Conservation (phyloP, 2,888 invertebrate species). For the Anoplius nigerrimus region DNA sequence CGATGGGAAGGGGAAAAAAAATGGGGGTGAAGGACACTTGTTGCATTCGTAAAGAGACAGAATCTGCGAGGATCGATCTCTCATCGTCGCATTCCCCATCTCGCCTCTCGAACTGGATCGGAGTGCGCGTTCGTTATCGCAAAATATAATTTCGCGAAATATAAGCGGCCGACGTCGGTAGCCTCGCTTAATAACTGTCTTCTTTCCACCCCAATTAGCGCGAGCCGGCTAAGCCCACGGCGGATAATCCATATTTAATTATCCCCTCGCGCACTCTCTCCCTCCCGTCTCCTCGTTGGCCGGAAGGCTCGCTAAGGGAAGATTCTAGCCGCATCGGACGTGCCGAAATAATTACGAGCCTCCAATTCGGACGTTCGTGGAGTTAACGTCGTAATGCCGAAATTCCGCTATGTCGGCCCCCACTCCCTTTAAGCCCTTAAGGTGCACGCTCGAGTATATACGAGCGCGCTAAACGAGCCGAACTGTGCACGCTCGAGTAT, state of each 20-base stretch:
- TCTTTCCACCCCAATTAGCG: slow-evolving; percentile 55
- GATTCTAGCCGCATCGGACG: slow-evolving; percentile 14
- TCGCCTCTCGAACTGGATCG: background rate
- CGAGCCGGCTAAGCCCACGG: slow-evolving; percentile 30
- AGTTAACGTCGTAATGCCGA: too few species aligned
- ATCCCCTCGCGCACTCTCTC: slow-evolving; percentile 33
- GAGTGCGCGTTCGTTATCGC: slow-evolving; percentile 27
- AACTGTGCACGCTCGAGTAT: too few species aligned
- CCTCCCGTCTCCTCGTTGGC: background rate
- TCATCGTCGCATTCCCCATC: background rate
- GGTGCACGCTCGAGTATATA: too few species aligned
- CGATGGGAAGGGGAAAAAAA: background rate
- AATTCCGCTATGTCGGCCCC: too few species aligned
- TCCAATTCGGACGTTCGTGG: background rate
- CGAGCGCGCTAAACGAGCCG: too few species aligned
- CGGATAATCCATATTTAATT: slow-evolving; percentile 65
- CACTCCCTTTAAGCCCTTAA: too few species aligned
- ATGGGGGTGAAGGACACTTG: slow-evolving; percentile 3
- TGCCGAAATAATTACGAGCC: slow-evolving; percentile 21
- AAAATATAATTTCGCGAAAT: slow-evolving; percentile 42
- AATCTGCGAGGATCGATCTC: too few species aligned
- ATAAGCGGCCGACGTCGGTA: slow-evolving; percentile 23
- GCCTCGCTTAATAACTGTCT: slow-evolving; percentile 44
- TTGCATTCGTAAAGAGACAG: background rate
- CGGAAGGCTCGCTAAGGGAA: too few species aligned